Percentiles rank a stretch among this genome's conserved stretches.
phyloP scores from a whole-genome alignment of 2,797 vertebrate genomes.

The Pitangus sulphuratus region DNA sequence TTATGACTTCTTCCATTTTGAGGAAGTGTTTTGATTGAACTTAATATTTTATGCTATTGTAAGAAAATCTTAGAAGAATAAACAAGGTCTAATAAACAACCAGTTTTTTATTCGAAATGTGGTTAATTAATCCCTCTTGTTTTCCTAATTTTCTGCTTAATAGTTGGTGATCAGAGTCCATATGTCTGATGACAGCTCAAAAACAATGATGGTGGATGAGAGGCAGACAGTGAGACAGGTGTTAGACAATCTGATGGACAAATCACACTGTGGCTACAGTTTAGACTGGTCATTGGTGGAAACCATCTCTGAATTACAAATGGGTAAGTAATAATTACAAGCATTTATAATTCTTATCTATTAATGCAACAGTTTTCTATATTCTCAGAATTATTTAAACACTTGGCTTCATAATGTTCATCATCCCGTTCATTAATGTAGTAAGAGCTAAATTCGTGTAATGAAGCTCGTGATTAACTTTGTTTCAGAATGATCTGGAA shows the following conservation, averaged over 20 bases:
- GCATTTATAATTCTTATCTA: neutral
- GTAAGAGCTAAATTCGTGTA: neutral
- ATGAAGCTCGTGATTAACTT: neutral
- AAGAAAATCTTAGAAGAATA: neutral
- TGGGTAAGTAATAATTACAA: constrained; percentile 83
- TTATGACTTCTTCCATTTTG: neutral
- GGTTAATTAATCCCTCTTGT: neutral
- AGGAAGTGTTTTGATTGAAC: neutral
- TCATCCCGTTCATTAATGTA: neutral
- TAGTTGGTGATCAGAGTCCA: constrained; percentile 97
- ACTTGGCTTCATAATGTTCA: neutral
- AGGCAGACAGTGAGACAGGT: constrained; percentile 96
- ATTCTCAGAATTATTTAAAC: neutral
- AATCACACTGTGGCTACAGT: constrained; percentile 96
- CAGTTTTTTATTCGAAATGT: neutral
- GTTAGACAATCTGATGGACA: constrained; percentile 95
- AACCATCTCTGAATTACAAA: constrained; percentile 93
- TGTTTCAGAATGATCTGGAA: neutral
- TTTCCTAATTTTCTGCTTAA: constrained; percentile 27
- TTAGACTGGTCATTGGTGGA: constrained; percentile 97
- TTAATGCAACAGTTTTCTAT: neutral
- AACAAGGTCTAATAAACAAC: neutral
- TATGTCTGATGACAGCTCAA: constrained; percentile 98
- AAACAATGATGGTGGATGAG: constrained; percentile 99
- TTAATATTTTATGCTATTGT: neutral